Conservation (phyloP, 2,113 vertebrate species). For the Piprites chloris region DNA sequence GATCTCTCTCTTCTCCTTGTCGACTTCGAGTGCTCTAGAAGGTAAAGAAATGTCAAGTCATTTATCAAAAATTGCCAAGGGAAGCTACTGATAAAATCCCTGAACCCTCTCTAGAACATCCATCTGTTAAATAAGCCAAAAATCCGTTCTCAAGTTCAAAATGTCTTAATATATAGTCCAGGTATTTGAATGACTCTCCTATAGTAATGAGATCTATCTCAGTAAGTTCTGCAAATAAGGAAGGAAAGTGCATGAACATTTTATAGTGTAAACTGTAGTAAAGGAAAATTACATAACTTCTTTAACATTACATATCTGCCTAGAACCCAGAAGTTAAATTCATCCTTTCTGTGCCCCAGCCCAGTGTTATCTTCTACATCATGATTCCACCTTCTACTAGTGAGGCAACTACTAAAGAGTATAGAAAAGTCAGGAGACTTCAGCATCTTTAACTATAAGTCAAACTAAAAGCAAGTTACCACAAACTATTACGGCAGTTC, state of each 20-base stretch:
- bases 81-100: neutral
- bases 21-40: conserved; percentile 93
- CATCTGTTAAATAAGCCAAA: neutral
- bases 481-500: neutral
- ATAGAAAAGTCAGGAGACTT: neutral
- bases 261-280: neutral
- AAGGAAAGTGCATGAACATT: neutral
- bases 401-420: neutral
- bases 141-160: neutral
- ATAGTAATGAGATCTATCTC: neutral
- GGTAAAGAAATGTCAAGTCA: conserved; percentile 31
- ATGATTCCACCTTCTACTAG: neutral
- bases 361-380: neutral
- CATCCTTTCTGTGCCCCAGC: neutral
- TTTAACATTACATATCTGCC: neutral
- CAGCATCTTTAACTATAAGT: neutral
- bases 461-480: neutral
- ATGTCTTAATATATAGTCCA: neutral
- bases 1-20: conserved; percentile 96
- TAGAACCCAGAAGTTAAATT: neutral
- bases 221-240: neutral
- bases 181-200: neutral
- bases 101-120: neutral
- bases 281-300: neutral
- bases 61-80: neutral